These are phyloP conservation scores for Euzophera pinguis DNA, from an alignment of 2,888 invertebrate species.

Conservation along the genomic window DNA sequence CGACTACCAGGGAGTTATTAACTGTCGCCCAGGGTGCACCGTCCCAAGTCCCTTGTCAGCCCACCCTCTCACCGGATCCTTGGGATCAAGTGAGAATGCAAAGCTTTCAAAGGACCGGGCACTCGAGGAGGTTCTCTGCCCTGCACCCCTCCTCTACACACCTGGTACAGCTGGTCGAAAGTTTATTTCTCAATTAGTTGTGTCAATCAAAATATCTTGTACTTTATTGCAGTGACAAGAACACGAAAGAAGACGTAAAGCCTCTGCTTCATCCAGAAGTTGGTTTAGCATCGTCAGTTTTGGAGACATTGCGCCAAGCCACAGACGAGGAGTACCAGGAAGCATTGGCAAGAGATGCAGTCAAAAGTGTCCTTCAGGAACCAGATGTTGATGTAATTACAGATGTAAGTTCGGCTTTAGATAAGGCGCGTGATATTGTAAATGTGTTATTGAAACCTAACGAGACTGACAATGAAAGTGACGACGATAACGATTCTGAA, in stretches of 20 bases:
- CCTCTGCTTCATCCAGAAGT: constrained; percentile 67
- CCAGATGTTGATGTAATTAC: constrained; percentile 32
- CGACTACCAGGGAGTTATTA: too few species aligned
- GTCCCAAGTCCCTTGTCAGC: too few species aligned
- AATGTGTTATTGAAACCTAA: constrained; percentile 49
- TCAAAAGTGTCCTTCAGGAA: constrained; percentile 34
- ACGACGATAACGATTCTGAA: constrained; percentile 36
- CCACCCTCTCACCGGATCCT: too few species aligned
- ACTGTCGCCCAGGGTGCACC: too few species aligned
- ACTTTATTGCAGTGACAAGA: constrained; percentile 34
- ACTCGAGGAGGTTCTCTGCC: too few species aligned
- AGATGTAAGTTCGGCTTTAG: constrained; percentile 26
- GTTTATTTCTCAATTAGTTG: too few species aligned
- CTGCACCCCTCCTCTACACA: too few species aligned
- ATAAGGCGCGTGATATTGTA: constrained; percentile 44
- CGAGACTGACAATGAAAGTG: constrained; percentile 20
- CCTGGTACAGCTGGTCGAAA: too few species aligned
- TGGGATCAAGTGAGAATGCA: too few species aligned
- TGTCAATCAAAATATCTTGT: neutral
- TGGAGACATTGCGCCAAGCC: constrained; percentile 59
- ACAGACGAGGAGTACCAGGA: constrained; percentile 66
- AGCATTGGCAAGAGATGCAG: constrained; percentile 61
- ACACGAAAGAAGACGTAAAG: constrained; percentile 45
- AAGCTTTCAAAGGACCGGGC: too few species aligned
- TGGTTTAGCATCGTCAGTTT: constrained; percentile 60